Percentiles rank a stretch among this genome's conserved stretches.
These are phyloP conservation scores for Drosophila cardini DNA, from an alignment of 1,140 invertebrate species.

Conservation along the genomic window DNA sequence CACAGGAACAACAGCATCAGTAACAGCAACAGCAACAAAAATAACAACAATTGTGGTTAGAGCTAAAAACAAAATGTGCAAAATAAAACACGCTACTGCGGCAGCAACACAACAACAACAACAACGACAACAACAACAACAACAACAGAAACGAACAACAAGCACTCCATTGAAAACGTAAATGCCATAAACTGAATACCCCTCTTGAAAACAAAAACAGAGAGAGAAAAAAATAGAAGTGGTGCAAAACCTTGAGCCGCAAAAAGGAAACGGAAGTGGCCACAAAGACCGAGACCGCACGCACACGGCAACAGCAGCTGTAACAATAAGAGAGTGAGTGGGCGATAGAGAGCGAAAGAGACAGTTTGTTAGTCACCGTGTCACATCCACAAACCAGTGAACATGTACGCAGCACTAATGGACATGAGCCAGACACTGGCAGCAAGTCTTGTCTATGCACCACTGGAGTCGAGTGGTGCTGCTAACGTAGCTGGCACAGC, in stretches of 20 bases:
- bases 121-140: slow-evolving; percentile 28
- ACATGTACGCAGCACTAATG: slow-evolving; percentile 64
- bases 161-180: slow-evolving; percentile 40
- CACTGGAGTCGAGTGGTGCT: slow-evolving; percentile 33
- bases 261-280: slow-evolving; percentile 55
- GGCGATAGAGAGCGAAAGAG: neutral
- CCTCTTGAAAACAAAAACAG: slow-evolving; percentile 25
- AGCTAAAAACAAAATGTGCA: slow-evolving; percentile 68
- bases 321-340: neutral
- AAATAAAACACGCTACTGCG: slow-evolving; percentile 71
- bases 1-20: slow-evolving; percentile 12
- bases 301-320: slow-evolving; percentile 15
- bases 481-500: neutral
- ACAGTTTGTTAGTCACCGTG: neutral
- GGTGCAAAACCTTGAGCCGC: slow-evolving; percentile 25
- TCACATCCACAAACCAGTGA: slow-evolving; percentile 2
- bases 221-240: too few species aligned
- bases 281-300: slow-evolving; percentile 19
- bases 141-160: neutral
- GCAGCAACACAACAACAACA: slow-evolving; percentile 28
- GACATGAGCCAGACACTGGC: slow-evolving; percentile 66
- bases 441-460: slow-evolving; percentile 61
- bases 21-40: neutral
- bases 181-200: slow-evolving; percentile 54
- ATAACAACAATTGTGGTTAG: slow-evolving; percentile 47